phyloP scores from a whole-genome alignment of 2,113 vertebrate species.

The Etia nguti region DNA sequence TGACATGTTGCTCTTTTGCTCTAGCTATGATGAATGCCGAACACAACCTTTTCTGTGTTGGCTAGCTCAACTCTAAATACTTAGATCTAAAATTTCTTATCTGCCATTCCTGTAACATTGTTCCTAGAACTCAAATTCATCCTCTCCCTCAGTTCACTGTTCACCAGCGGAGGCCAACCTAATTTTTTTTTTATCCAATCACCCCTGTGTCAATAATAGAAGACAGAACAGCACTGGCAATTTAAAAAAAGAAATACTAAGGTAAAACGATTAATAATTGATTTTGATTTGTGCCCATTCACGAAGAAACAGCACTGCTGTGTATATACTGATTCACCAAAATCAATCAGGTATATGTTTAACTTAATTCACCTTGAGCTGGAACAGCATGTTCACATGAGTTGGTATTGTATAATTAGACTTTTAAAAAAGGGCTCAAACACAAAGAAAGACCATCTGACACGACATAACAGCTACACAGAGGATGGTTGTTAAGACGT shows the following conservation, averaged over 20 bases:
- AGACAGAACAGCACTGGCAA: not conserved
- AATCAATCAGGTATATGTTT: slow-evolving; percentile 32
- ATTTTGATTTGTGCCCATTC: not conserved
- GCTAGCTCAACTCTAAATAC: not conserved
- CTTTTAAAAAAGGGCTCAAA: slow-evolving; percentile 1
- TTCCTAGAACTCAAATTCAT: not conserved
- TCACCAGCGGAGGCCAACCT: not conserved
- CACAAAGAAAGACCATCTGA: slow-evolving; percentile 56
- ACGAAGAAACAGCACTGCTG: not conserved
- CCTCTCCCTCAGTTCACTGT: not conserved
- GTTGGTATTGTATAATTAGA: slow-evolving; percentile 41
- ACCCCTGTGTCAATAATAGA: not conserved
- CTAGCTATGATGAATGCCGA: not conserved
- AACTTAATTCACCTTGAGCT: slow-evolving; percentile 41
- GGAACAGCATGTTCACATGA: slow-evolving; percentile 35
- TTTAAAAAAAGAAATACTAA: not conserved
- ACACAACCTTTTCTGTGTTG: not conserved
- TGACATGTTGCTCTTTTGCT: not conserved
- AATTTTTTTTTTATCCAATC: not conserved
- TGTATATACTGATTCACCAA: not conserved
- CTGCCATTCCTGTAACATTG: not conserved
- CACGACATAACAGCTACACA: slow-evolving; percentile 55
- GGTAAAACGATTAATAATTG: not conserved
- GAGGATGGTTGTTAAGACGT: slow-evolving; percentile 66
- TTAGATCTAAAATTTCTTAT: not conserved